Conservation (phyloP, 1,140 invertebrate species). For the Leptonema lineaticorne region DNA sequence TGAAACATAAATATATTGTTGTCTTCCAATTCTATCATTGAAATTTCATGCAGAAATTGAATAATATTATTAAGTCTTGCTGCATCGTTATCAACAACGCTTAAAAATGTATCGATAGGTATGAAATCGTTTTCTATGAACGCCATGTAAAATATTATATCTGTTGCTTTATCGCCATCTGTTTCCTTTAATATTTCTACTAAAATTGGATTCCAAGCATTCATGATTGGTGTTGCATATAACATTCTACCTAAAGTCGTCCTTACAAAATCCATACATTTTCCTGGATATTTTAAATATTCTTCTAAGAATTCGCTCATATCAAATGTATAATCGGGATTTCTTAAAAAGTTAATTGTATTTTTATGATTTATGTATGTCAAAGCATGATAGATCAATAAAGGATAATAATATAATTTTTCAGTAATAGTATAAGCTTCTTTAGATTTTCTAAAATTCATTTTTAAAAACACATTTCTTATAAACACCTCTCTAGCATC, state of each 20-base stretch:
- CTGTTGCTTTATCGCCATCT: neutral
- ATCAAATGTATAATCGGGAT: neutral
- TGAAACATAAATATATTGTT: neutral
- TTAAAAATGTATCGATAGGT: neutral
- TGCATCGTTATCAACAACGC: neutral
- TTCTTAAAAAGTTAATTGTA: too few relatives aligned
- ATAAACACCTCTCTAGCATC: neutral
- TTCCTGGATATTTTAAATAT: neutral
- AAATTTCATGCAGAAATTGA: neutral
- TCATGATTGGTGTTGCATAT: neutral
- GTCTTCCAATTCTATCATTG: neutral
- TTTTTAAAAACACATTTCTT: neutral
- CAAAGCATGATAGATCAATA: neutral
- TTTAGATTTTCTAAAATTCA: neutral
- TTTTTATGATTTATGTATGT: neutral
- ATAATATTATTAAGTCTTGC: neutral
- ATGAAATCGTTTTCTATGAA: neutral
- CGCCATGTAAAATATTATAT: neutral
- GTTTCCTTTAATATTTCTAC: neutral
- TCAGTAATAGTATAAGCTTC: neutral
- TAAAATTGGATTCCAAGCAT: neutral
- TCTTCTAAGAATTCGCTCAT: neutral
- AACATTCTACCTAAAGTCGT: neutral
- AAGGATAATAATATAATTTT: neutral
- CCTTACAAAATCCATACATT: neutral